Percentiles rank a stretch among this genome's conserved stretches.
phyloP scores from a whole-genome alignment of 2,797 vertebrate species.

The Spinibarbus caldwelli region DNA sequence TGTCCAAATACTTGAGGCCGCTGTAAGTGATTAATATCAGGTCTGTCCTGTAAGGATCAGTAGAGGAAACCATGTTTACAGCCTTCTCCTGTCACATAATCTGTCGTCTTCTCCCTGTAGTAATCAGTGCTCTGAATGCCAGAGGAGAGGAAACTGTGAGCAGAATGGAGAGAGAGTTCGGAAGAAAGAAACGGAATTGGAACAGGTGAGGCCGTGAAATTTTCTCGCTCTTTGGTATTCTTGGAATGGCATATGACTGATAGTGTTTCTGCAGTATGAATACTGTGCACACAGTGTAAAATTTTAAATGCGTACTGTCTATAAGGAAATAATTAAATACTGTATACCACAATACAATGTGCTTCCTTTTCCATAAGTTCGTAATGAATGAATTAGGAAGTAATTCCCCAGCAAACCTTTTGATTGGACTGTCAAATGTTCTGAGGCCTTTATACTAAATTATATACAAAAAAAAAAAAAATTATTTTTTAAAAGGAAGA shows the following conservation, averaged over 20 bases:
- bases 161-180: slow-evolving; percentile 17
- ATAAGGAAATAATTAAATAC: background rate
- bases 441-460: too few species aligned
- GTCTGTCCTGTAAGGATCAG: background rate
- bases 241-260: background rate
- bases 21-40: background rate
- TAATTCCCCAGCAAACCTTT: background rate
- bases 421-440: background rate
- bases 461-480: too few species aligned
- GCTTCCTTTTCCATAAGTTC: background rate
- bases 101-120: slow-evolving; percentile 72
- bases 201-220: slow-evolving; percentile 29
- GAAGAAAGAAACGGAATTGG: slow-evolving; percentile 35
- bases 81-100: background rate
- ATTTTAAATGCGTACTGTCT: background rate
- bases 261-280: background rate
- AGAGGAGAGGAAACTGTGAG: slow-evolving; percentile 19
- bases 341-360: background rate
- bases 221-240: background rate
- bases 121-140: slow-evolving; percentile 75
- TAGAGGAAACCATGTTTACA: background rate
- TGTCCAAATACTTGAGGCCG: background rate
- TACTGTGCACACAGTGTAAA: background rate
- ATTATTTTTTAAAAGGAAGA: background rate
- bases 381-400: background rate